Conservation (phyloP, 2,797 vertebrate species). For the Rhinogobio ventralis region DNA sequence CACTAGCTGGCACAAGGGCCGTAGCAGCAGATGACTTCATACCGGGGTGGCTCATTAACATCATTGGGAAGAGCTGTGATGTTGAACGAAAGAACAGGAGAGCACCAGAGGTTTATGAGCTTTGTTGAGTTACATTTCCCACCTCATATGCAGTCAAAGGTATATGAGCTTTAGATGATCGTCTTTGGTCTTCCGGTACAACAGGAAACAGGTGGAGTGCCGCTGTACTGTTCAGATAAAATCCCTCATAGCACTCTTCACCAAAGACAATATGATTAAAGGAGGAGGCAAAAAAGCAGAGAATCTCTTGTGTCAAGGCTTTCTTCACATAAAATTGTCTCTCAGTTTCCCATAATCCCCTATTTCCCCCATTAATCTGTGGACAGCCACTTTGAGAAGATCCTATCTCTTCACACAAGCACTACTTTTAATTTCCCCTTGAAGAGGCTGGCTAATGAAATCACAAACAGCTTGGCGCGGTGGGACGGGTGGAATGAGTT, state of each 20-base stretch:
- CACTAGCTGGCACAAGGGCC: conserved; percentile 76
- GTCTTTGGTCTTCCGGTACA: conserved; percentile 13
- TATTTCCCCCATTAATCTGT: conserved; percentile 52
- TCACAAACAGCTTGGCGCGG: conserved; percentile 77
- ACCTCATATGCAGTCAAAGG: conserved; percentile 32
- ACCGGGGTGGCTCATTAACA: conserved; percentile 74
- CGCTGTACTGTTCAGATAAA: not conserved
- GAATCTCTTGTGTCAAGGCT: conserved; percentile 39
- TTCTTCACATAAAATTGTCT: conserved; percentile 37
- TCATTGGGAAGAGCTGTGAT: conserved; percentile 56
- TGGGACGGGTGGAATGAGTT: conserved; percentile 72
- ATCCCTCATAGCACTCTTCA: conserved; percentile 38
- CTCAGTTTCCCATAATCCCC: conserved; percentile 52
- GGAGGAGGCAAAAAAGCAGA: conserved; percentile 28
- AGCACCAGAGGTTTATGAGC: conserved; percentile 41
- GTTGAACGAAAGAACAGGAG: conserved; percentile 44
- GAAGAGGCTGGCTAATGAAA: conserved; percentile 82
- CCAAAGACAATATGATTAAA: conserved; percentile 49
- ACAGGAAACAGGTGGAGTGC: conserved; percentile 24
- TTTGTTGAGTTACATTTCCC: conserved; percentile 40
- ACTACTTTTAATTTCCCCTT: conserved; percentile 76
- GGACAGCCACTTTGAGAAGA: conserved; percentile 56
- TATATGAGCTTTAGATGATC: conserved; percentile 22
- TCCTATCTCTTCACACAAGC: conserved; percentile 54
- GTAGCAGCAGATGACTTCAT: conserved; percentile 73